Evolutionary conservation across 2,797 vertebrate species (phyloP).

Genomic region (Natrix natrix): DNA sequence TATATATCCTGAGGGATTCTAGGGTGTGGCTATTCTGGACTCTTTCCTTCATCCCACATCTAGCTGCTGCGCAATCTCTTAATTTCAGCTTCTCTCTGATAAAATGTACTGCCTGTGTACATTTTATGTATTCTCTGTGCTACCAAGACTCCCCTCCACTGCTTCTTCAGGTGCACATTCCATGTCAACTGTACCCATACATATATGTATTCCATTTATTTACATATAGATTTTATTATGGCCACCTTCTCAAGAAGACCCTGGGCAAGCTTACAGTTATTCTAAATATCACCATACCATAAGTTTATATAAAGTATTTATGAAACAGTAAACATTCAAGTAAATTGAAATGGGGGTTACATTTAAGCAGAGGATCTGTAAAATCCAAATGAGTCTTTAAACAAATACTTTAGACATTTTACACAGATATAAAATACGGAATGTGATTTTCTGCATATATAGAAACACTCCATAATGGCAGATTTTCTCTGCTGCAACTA

Average conservation of each 20-base stretch:
- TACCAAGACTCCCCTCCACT: not conserved
- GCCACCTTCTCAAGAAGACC: not conserved
- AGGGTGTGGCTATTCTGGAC: not conserved
- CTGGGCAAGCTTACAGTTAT: not conserved
- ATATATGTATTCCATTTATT: not conserved
- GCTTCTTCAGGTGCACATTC: not conserved
- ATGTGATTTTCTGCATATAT: not conserved
- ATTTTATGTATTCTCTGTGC: not conserved
- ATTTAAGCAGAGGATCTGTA: not conserved
- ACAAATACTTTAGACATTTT: not conserved
- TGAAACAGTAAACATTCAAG: not conserved
- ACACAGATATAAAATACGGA: not conserved
- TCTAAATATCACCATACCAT: not conserved
- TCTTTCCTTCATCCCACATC: not conserved
- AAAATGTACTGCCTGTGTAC: not conserved
- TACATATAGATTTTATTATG: not conserved
- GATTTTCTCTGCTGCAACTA: not conserved
- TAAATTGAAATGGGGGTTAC: not conserved
- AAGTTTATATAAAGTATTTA: not conserved
- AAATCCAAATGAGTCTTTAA: not conserved
- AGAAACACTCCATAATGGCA: not conserved
- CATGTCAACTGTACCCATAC: not conserved
- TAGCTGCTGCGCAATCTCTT: not conserved
- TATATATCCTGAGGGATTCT: not conserved
- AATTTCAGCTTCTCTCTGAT: not conserved